phyloP scores from a whole-genome alignment of 2,113 vertebrate species.

The Prinia subflava region DNA sequence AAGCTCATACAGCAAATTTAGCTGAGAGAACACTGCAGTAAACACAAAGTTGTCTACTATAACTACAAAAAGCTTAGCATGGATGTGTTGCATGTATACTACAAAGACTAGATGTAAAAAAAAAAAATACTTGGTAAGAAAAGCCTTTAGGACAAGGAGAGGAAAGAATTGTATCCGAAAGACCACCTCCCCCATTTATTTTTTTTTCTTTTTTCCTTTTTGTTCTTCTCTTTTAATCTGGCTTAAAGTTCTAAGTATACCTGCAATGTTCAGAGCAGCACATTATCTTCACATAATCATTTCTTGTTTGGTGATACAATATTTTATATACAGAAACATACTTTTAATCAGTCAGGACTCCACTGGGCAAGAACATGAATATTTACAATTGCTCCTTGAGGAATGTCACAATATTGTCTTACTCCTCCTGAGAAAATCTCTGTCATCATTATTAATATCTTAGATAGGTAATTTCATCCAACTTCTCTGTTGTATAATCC shows the following conservation, averaged over 20 bases:
- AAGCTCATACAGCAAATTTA: background rate
- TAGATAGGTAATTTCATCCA: background rate
- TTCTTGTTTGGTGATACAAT: background rate
- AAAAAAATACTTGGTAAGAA: background rate
- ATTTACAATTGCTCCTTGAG: background rate
- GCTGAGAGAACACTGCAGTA: background rate
- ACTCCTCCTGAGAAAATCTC: background rate
- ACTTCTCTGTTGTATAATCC: background rate
- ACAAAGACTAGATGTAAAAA: background rate
- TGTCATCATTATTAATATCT: background rate
- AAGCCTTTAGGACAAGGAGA: background rate
- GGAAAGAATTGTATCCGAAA: background rate
- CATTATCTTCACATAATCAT: background rate
- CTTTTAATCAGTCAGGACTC: background rate
- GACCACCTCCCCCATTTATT: fast-evolving
- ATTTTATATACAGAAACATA: background rate
- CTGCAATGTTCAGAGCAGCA: background rate
- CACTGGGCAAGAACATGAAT: background rate
- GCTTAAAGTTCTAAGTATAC: background rate
- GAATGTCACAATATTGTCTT: background rate
- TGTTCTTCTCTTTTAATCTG: background rate
- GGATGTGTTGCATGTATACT: background rate
- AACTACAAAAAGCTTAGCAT: background rate
- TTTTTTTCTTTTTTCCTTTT: background rate
- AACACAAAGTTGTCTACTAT: background rate